A percentile compares a stretch with the other conserved stretches of the same genome.
These are phyloP conservation scores for Colinus virginianus DNA, from an alignment of 2,113 vertebrate genomes.

Conservation along the genomic window DNA sequence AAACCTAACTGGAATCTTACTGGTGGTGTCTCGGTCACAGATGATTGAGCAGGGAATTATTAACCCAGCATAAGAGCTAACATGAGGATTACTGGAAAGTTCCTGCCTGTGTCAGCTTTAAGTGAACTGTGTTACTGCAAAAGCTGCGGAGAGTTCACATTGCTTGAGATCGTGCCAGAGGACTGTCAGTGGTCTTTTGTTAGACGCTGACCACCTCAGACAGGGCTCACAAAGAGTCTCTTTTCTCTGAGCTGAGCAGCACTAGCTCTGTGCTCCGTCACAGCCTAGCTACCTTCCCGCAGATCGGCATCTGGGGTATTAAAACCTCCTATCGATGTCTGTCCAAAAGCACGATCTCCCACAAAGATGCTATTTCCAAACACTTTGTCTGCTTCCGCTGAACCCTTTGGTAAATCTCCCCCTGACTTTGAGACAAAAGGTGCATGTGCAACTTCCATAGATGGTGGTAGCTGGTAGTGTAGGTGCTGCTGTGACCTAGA, in stretches of 20 bases:
- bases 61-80: slow-evolving; percentile 61
- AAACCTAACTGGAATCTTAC: background rate
- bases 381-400: background rate
- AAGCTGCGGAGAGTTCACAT: slow-evolving; percentile 61
- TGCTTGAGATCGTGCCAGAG: slow-evolving; percentile 59
- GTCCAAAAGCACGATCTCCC: background rate
- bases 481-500: background rate
- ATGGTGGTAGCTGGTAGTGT: background rate
- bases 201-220: slow-evolving; percentile 52
- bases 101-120: slow-evolving; percentile 58
- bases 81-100: slow-evolving; percentile 68
- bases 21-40: background rate
- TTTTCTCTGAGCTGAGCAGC: slow-evolving; percentile 53
- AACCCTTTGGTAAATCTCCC: background rate
- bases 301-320: background rate
- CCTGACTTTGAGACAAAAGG: background rate
- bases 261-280: slow-evolving; percentile 3
- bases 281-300: slow-evolving; percentile 23
- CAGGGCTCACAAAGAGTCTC: slow-evolving; percentile 45
- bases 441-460: background rate
- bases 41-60: slow-evolving; percentile 59
- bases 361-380: background rate
- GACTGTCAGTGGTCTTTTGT: slow-evolving; percentile 69
- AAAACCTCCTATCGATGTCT: background rate
- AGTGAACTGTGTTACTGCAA: slow-evolving; percentile 62